A percentile compares a stretch with the other conserved stretches of the same genome.
These are phyloP conservation scores for Anomalospiza imberbis DNA, from an alignment of 2,797 vertebrate genomes.

Conservation along the genomic window DNA sequence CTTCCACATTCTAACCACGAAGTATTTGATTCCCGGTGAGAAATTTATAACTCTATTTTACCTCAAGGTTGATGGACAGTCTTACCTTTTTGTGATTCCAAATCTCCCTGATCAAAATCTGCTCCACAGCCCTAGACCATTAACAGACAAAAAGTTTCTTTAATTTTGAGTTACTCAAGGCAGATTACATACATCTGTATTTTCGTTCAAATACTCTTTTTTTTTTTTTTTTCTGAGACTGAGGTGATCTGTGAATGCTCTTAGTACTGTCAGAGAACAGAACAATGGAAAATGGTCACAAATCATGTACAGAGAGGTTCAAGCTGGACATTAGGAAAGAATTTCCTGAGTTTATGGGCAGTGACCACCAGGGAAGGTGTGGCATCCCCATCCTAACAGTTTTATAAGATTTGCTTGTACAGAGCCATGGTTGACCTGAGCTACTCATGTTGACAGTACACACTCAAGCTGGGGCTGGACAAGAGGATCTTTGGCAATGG, in stretches of 20 bases:
- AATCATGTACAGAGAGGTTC: background rate
- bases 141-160: background rate
- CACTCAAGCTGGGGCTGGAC: background rate
- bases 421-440: background rate
- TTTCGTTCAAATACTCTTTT: background rate
- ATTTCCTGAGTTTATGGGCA: background rate
- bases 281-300: background rate
- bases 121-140: background rate
- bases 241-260: background rate
- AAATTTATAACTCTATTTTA: background rate
- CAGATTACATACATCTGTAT: background rate
- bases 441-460: background rate
- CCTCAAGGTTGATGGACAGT: too few relatives aligned
- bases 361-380: background rate
- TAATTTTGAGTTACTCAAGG: background rate
- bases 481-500: background rate
- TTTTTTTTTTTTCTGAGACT: background rate
- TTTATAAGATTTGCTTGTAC: background rate
- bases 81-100: background rate
- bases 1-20: background rate
- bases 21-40: background rate
- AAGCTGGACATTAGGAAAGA: background rate
- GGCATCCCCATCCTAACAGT: background rate
- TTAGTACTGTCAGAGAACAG: background rate
- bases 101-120: background rate